phyloP scores from a whole-genome alignment of 2,888 invertebrate genomes.

The Erpobdella octoculata region DNA sequence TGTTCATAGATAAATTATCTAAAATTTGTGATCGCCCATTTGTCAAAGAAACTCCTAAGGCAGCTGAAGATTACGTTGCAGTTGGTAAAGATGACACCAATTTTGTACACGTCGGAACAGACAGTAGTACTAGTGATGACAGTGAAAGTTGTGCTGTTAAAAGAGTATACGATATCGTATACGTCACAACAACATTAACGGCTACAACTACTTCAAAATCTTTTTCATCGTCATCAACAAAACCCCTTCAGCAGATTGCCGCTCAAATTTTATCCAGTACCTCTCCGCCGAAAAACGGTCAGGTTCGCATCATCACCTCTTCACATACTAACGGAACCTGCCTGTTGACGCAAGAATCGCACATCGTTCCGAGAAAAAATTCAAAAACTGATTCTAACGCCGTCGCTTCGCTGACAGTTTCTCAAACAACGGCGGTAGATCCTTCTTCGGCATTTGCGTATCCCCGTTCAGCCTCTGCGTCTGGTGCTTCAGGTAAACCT shows the following conservation, averaged over 20 bases:
- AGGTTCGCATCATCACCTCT: not conserved
- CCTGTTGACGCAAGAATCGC: not conserved
- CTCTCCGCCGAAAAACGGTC: not conserved
- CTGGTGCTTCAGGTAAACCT: not conserved
- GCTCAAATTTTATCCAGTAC: not conserved
- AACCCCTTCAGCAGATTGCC: not conserved
- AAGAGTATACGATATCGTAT: not conserved
- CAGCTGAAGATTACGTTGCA: not conserved
- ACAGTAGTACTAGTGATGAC: conserved; percentile 24
- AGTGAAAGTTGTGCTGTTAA: not conserved
- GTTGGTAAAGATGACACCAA: not conserved
- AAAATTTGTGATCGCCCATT: too few relatives aligned
- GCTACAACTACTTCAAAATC: not conserved
- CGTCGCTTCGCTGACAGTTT: not conserved
- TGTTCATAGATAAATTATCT: too few relatives aligned
- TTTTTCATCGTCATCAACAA: not conserved
- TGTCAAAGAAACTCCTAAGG: not conserved
- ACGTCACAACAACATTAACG: not conserved
- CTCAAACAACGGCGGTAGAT: not conserved
- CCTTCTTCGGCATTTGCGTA: not conserved
- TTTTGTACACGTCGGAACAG: not conserved
- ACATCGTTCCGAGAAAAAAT: not conserved
- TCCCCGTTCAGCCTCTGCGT: conserved; percentile 18
- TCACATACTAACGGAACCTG: not conserved
- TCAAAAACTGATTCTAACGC: not conserved